Base-by-base conservation (phyloP, 2,888 invertebrate genomes). In the Anticlea derivata region DNA sequence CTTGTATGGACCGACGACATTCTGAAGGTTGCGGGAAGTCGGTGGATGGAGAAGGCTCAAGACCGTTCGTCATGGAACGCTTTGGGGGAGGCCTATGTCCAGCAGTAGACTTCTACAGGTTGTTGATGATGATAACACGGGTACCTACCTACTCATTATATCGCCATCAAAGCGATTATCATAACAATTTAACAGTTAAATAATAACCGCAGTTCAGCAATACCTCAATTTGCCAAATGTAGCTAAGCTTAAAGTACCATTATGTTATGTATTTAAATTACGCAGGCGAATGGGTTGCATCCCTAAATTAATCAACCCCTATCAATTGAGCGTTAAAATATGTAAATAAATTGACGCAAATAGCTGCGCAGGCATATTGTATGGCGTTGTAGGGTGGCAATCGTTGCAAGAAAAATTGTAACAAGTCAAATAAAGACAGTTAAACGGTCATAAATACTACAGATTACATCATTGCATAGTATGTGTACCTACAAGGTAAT, bases 241-340 rank as follows among this genome's bases (percentile, higher is more conserved):
- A 27, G 30, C 40, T 47, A 40, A 48, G 47, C 48, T 50, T 53
- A 51, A 55, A 58, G 47, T 50, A 48, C 56, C 50, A 59, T 58
- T 59, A 51, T 56, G 56, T 59, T 58, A 61, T 57, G 60, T 54
- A 60, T 58, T 58, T 69, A n/a, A n/a, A 64, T 58, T 45, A 62
- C 61, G 63, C 63, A 63, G 61, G 43, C 52, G 58, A 60, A 63
- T 59, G 66, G 57, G 59, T 63, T 65, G 58, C 61, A 67, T 68
- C 72, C 74, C 75, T 66, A 79, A 86, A 81, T 80, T 83, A 75
- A 85, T 82, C 81, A 78, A 75, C 84, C 86, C 86, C 85, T 85
- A 83, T 86, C 85, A 86, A 88, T 87, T 81, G 83, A 82, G 84
- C 84, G 83, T 86, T 83, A 82, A 86, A 83, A 85, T 85, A 85